These are phyloP conservation scores for Clanis bilineata DNA, from an alignment of 2,888 invertebrate species.

Conservation along the genomic window DNA sequence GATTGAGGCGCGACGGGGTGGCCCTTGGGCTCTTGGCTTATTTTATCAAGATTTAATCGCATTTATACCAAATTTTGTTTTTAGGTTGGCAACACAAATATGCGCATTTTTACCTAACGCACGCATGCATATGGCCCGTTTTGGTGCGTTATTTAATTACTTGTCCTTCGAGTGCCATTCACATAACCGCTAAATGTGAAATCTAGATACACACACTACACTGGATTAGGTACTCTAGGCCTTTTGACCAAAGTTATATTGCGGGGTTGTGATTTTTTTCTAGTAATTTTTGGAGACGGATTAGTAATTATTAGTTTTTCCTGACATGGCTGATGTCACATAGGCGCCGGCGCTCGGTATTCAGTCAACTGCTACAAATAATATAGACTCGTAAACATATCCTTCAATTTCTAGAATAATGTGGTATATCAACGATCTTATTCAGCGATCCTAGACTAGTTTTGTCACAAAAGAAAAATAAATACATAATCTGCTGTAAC, in stretches of 20 bases:
- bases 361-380: no score
- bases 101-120: conserved; percentile 56
- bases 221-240: not conserved
- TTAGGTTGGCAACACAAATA: no score
- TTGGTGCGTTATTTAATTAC: conserved; percentile 23
- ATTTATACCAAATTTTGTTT: no score
- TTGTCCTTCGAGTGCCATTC: conserved; percentile 17
- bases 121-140: conserved; percentile 18
- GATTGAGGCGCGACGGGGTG: no score
- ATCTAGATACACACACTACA: not conserved
- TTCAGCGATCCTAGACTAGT: no score
- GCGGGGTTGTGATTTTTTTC: not conserved
- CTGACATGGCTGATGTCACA: not conserved
- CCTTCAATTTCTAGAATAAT: no score
- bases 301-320: not conserved
- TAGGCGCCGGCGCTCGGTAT: not conserved
- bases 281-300: not conserved
- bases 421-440: no score
- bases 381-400: no score
- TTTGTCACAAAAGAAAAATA: no score
- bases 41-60: no score
- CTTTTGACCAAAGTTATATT: not conserved
- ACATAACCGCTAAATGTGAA: conserved; percentile 12
- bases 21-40: no score
- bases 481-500: no score